Conservation (phyloP, 2,888 invertebrate species). For the Julus scandinavius region DNA sequence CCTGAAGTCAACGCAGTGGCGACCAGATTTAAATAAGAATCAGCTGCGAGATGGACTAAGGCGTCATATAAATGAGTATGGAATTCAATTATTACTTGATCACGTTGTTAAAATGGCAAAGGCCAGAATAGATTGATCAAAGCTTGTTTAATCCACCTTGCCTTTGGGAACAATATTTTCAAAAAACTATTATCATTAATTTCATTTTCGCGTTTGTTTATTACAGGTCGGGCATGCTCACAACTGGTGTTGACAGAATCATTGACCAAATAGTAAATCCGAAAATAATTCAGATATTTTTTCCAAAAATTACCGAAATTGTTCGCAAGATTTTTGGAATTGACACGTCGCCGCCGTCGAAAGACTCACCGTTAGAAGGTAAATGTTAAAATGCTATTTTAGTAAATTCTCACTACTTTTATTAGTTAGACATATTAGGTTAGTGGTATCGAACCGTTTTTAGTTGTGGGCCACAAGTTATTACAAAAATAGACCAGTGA, state of each 20-base stretch:
- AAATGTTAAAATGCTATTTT: not conserved
- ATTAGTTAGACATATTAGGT: too few relatives aligned
- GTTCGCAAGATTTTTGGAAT: slow-evolving; percentile 80
- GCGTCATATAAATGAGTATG: slow-evolving; percentile 86
- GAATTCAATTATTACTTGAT: slow-evolving; percentile 48
- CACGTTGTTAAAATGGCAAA: too few relatives aligned
- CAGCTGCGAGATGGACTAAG: slow-evolving; percentile 88
- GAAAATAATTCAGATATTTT: slow-evolving; percentile 86
- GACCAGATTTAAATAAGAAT: slow-evolving; percentile 88
- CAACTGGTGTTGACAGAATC: slow-evolving; percentile 91
- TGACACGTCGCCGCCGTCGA: not conserved
- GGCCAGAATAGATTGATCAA: too few relatives aligned
- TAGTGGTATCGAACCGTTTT: too few relatives aligned
- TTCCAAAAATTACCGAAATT: slow-evolving; percentile 89
- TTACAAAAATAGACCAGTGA: too few relatives aligned
- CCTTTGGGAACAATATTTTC: too few relatives aligned
- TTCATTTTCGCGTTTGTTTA: slow-evolving; percentile 52
- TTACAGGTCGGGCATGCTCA: slow-evolving; percentile 84
- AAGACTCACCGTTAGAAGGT: not conserved
- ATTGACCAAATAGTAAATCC: slow-evolving; percentile 96
- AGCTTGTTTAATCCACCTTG: too few relatives aligned
- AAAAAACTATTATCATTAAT: too few relatives aligned
- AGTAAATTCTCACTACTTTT: too few relatives aligned
- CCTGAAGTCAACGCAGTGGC: slow-evolving; percentile 84
- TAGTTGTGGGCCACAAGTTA: too few relatives aligned